Base-by-base conservation (phyloP, 1,140 invertebrate genomes). In the Triops cancriformis region DNA sequence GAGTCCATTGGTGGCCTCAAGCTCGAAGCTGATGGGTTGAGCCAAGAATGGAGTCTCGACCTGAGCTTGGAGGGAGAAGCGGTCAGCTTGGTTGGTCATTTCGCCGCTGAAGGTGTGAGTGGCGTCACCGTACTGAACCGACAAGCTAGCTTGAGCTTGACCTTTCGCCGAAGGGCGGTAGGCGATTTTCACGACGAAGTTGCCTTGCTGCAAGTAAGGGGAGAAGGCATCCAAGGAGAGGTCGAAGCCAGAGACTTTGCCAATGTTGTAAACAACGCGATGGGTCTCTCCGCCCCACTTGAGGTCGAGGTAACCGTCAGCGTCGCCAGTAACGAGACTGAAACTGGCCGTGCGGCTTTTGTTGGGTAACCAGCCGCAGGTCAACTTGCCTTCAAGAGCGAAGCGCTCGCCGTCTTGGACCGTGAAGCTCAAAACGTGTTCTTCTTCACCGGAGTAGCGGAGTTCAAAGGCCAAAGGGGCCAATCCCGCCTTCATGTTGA, bases 171-270 rank as follows among this genome's bases (percentile, higher is more conserved):
- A 64, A 0, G 51, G 51, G 23, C 4, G 14, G 51, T 64, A 64
- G 14, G 18, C 23, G n/a, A 64, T 18, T 14, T 64, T 64, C 18
- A 26, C 18, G 27, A 23, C 75, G 0, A 27, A 80, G 1, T 26
- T 64, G 43, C n/a, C 72, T 28, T 42, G 41, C 76, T 74, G n/a
- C 9, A 79, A 41, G 37, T 28, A 43, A 26, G 78, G 78, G 9
- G 80, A 79, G 27, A 79, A 76, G 28, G 74, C 76, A n/a, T 77
- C 73, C 41, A 77, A 43, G 5, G 75, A 27, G 5, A 75, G 14
- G 2, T 79, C 78, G 23, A 74, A 78, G 0, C 41, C 51, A 14
- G 51, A 76, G 26, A 18, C 45, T 43, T 42, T 78, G 12, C 26
- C 75, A 18, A 78, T 26, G 27, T 74, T 73, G 26, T 78, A 78